These are phyloP conservation scores for Vireo griseus DNA, from an alignment of 2,797 vertebrate species.

Conservation along the genomic window DNA sequence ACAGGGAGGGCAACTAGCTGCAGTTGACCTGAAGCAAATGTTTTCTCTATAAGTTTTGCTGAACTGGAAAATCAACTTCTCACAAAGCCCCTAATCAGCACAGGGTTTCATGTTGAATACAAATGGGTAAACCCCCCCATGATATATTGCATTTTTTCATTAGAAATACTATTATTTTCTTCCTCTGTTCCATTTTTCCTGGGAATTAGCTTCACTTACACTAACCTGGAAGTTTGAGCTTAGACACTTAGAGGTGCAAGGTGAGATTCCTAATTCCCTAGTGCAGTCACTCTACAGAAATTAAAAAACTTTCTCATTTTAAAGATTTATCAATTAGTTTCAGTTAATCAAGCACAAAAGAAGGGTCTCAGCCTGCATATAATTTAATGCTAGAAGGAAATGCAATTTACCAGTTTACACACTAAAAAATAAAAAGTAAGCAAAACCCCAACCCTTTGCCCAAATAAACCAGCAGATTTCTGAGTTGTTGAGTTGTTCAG, in stretches of 20 bases:
- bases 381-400: not conserved
- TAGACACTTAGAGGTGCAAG: not conserved
- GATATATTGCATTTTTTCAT: not conserved
- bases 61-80: slow-evolving; percentile 64
- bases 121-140: not conserved
- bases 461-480: not conserved
- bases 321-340: not conserved
- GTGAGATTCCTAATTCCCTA: not conserved
- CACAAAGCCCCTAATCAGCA: slow-evolving; percentile 42
- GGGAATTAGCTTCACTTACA: not conserved
- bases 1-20: slow-evolving; percentile 3
- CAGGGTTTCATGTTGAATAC: not conserved
- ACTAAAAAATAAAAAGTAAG: not conserved
- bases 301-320: not conserved
- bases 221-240: not conserved
- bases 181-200: not conserved
- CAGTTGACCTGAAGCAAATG: slow-evolving; percentile 17
- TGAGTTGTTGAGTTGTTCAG: not conserved
- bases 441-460: not conserved
- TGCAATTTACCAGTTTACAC: not conserved
- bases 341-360: not conserved
- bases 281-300: not conserved
- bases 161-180: slow-evolving; percentile 21
- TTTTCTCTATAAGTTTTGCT: slow-evolving; percentile 43
- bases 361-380: not conserved